phyloP scores from a whole-genome alignment of 2,797 vertebrate species.

The Spea hammondii region DNA sequence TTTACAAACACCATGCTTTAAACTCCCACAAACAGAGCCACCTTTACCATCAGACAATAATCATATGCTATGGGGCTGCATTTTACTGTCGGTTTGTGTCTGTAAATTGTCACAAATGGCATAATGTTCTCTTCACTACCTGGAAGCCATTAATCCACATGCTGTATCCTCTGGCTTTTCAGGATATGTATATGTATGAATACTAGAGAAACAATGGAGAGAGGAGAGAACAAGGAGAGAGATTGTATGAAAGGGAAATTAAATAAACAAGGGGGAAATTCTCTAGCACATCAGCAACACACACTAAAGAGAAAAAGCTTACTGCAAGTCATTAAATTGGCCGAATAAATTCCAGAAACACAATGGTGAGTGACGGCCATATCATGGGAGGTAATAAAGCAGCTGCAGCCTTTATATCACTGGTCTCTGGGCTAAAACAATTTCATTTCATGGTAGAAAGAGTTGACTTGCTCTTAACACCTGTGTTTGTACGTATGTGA shows the following conservation, averaged over 20 bases:
- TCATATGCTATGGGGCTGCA: not conserved
- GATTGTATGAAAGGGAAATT: no score
- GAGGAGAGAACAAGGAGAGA: not conserved
- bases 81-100: not conserved
- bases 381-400: not conserved
- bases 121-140: not conserved
- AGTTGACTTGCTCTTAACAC: not conserved
- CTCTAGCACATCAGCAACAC: not conserved
- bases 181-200: not conserved
- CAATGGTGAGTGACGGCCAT: not conserved
- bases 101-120: not conserved
- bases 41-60: not conserved
- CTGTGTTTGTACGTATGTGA: not conserved
- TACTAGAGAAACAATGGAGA: not conserved
- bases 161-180: not conserved
- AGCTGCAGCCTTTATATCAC: not conserved
- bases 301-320: not conserved
- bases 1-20: not conserved
- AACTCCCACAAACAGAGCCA: not conserved
- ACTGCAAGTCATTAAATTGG: not conserved
- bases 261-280: not conserved
- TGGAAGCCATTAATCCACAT: not conserved
- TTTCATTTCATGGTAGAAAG: not conserved
- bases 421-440: not conserved
- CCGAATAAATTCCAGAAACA: not conserved